Base-by-base conservation (phyloP, 1,140 invertebrate species). In the Rhizoglyphus robini region DNA sequence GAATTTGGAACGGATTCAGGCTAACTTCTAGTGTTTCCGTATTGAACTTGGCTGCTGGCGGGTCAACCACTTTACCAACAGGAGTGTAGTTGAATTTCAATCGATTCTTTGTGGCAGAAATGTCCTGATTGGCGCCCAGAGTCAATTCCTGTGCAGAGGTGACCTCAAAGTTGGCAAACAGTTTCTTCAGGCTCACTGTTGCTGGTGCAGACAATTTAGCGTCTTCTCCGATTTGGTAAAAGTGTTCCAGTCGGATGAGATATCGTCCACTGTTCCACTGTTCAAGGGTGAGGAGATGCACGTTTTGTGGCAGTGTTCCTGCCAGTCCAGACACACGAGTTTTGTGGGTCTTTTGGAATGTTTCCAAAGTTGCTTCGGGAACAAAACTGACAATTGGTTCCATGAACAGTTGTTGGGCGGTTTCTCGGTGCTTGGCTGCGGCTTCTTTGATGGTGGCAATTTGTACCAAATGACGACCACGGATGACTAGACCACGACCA, bases 231-330 rank as follows among this genome's bases (percentile, higher is more conserved):
- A 79, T 81, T 74, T 93, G 88, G 67, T 88, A 83, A 49, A 90
- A 82, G 75, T 97, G 90, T 72, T 97, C 93, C 3, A 97, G 76
- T 59, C 93, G 80, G 0, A 96, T 67, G 2, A 96, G 77, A n/a
- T 88, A 75, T n/a, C 79, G 79, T 0, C 76, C 76, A 15, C 77
- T 80, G 54, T 83, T 83, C 83, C 88, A 88, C 4, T 88, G 86
- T 73, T 95, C 90, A 61, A 95, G 74, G 4, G 90, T 93, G 25
- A 96, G 75, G 20, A 97, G 75, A 69, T 92, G 84, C 0, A 96
- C 81, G 73, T 90, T 88, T 13, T 76, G 70, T 0, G 91, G 90
- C 0, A 96, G 72, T 4, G 75, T 68, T 29, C 70, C 70, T 23
- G 69, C 70, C 0, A 70, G 71, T 38, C 83, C 81, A 68, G 70